phyloP scores from a whole-genome alignment of 2,113 vertebrate genomes.

The Grus americana region DNA sequence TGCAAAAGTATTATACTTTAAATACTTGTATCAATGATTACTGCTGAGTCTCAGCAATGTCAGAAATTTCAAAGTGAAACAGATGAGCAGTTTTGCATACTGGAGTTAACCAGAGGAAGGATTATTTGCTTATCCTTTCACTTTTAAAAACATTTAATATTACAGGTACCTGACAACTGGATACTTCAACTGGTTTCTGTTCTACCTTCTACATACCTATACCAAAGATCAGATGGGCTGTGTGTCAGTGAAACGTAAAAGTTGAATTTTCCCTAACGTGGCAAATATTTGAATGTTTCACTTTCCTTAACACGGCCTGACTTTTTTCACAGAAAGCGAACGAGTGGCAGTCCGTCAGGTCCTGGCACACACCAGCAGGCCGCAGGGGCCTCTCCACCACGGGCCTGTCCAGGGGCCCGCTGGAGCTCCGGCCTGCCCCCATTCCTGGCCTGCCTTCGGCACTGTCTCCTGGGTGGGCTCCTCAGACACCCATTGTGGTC shows the following conservation, averaged over 20 bases:
- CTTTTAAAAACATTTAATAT: background rate
- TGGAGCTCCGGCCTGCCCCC: background rate
- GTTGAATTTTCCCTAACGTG: background rate
- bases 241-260: slow-evolving; percentile 19
- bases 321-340: background rate
- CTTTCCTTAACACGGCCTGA: slow-evolving; percentile 16
- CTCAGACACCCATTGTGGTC: background rate
- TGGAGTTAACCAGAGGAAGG: background rate
- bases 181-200: background rate
- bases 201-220: background rate
- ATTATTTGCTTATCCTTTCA: background rate
- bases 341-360: fast-evolving
- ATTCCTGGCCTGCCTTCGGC: too few species aligned
- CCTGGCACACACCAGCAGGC: fast-evolving
- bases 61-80: background rate
- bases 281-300: background rate
- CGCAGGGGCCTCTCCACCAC: background rate
- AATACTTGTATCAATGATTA: background rate
- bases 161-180: background rate
- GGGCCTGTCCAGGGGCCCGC: fast-evolving
- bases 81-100: background rate
- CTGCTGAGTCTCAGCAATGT: background rate
- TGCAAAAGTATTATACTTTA: background rate
- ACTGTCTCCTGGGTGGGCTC: background rate
- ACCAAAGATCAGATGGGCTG: background rate